Conservation (phyloP, 2,888 invertebrate species). For the Tetragnatha montana region DNA sequence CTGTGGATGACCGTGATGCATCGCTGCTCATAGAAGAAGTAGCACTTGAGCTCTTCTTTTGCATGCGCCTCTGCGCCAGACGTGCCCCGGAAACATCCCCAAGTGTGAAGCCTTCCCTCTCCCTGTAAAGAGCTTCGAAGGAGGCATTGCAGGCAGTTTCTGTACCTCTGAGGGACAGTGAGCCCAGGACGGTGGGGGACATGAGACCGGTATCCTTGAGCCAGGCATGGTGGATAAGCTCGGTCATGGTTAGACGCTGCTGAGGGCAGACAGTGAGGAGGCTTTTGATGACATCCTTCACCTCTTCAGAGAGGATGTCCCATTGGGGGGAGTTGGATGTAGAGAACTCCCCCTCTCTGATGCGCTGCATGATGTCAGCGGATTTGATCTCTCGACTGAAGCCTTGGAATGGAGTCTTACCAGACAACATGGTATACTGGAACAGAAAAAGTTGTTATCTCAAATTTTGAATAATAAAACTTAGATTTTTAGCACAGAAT, state of each 20-base stretch:
- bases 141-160: conserved; percentile 81
- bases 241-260: conserved; percentile 82
- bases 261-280: conserved; percentile 87
- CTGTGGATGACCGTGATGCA: conserved; percentile 59
- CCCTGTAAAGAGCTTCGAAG: conserved; percentile 82
- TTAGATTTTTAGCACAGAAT: too few relatives aligned
- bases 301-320: conserved; percentile 84
- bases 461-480: too few relatives aligned
- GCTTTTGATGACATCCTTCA: conserved; percentile 85
- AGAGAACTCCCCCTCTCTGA: conserved; percentile 86
- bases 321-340: conserved; percentile 83
- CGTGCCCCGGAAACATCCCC: conserved; percentile 84
- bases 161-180: conserved; percentile 77
- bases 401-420: conserved; percentile 87
- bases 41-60: conserved; percentile 79
- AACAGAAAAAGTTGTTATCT: conserved; percentile 72
- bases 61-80: conserved; percentile 82
- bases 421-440: conserved; percentile 88
- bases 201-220: conserved; percentile 79
- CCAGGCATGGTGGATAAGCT: conserved; percentile 84
- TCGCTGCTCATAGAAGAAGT: conserved; percentile 76
- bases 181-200: conserved; percentile 81
- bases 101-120: conserved; percentile 84
- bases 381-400: conserved; percentile 84
- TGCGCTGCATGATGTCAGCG: conserved; percentile 85